Conservation (phyloP, 2,113 vertebrate genomes). For the Microcebus lehilahytsara region DNA sequence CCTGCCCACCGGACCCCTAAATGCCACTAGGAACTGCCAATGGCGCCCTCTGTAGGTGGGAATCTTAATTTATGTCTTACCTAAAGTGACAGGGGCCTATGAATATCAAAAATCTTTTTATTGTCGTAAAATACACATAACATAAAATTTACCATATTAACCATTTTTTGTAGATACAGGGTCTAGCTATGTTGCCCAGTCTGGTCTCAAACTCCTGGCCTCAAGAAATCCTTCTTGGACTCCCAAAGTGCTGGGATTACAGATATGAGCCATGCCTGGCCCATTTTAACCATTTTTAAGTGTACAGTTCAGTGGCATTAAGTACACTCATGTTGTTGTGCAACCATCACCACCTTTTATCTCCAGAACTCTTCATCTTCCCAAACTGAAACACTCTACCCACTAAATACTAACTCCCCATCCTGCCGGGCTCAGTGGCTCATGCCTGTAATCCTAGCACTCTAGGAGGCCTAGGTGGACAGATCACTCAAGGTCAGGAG, state of each 20-base stretch:
- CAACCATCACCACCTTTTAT: neutral
- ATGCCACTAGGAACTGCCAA: neutral
- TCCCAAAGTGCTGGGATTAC: too few species aligned
- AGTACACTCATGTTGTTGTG: neutral
- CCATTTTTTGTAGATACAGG: too few species aligned
- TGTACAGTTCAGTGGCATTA: neutral
- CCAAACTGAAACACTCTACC: neutral
- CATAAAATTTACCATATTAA: neutral
- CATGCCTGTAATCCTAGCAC: too few species aligned
- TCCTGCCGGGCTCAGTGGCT: too few species aligned
- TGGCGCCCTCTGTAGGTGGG: slow-evolving; percentile 25
- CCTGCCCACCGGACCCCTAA: neutral
- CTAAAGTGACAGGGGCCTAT: neutral
- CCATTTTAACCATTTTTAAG: neutral
- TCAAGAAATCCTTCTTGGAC: too few species aligned
- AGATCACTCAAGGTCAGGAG: too few species aligned
- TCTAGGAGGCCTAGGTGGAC: too few species aligned
- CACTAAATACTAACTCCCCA: neutral
- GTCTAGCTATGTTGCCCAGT: too few species aligned
- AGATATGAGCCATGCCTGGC: too few species aligned
- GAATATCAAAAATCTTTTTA: neutral
- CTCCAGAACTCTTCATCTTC: neutral
- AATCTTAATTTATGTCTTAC: neutral
- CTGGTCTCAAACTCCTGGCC: too few species aligned
- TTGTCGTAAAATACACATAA: neutral